Evolutionary conservation across 2,888 invertebrate species (phyloP).

Genomic region (Yponomeuta malinellus): DNA sequence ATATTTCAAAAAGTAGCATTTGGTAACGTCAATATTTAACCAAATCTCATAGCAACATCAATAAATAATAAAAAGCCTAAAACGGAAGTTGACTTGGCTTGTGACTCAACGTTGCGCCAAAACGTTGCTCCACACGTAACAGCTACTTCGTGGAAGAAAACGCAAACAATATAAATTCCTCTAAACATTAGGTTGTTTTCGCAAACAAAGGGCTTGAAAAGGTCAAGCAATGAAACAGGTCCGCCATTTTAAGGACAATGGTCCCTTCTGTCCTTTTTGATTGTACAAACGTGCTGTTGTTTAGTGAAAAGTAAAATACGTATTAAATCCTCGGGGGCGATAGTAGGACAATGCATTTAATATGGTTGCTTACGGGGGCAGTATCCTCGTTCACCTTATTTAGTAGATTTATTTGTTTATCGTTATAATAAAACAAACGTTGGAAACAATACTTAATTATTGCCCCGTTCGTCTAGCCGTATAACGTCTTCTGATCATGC

Average conservation of each 20-base stretch:
- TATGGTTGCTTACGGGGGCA: neutral
- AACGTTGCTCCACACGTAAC: neutral
- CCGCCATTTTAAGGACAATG: slow-evolving; percentile 7
- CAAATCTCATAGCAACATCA: no score
- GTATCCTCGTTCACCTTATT: no score
- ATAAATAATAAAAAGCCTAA: no score
- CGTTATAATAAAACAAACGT: no score
- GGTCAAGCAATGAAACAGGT: slow-evolving; percentile 10
- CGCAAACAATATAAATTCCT: neutral
- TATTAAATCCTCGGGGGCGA: neutral
- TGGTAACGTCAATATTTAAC: no score
- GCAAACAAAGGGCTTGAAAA: slow-evolving; percentile 10
- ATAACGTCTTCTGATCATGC: no score
- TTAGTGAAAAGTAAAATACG: neutral
- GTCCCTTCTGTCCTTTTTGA: neutral
- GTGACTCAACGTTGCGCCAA: no score
- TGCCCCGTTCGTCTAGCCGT: no score
- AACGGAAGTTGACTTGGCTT: no score
- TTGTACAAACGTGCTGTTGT: neutral
- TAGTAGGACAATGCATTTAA: neutral
- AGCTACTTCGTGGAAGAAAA: neutral
- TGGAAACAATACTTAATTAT: no score
- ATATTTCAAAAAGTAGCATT: no score
- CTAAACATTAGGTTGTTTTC: neutral
- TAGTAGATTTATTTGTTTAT: neutral